phyloP scores from a whole-genome alignment of 2,113 vertebrate species.

The Sinocyclocheilus maitianheensis region DNA sequence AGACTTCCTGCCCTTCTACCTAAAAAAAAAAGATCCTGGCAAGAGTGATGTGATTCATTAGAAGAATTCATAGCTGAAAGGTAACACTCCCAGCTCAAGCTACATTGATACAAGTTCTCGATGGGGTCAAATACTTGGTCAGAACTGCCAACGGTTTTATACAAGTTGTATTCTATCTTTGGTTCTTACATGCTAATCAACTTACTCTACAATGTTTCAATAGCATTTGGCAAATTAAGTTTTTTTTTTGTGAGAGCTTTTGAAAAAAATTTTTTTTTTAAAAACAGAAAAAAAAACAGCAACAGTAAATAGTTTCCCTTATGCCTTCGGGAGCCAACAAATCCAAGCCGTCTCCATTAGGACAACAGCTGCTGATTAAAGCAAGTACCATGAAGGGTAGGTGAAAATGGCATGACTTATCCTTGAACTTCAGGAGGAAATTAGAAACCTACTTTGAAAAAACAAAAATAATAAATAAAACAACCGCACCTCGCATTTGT shows the following conservation, averaged over 20 bases:
- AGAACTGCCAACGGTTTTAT: no score
- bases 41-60: background rate
- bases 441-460: conserved; percentile 26
- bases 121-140: background rate
- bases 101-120: background rate
- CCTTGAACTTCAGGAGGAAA: conserved; percentile 50
- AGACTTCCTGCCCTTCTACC: background rate
- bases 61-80: conserved; percentile 32
- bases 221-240: background rate
- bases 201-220: background rate
- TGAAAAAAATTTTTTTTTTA: no score
- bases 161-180: background rate
- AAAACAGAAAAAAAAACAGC: background rate
- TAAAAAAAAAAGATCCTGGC: conserved; percentile 42
- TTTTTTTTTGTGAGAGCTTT: background rate
- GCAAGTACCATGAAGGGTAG: background rate
- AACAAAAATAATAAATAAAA: background rate
- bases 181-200: background rate
- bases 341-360: background rate
- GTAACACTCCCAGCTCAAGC: background rate
- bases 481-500: background rate
- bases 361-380: conserved; percentile 12
- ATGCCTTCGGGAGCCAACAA: background rate
- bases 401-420: conserved; percentile 24
- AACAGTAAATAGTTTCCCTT: background rate